A percentile compares a stretch with the other conserved stretches of the same genome.
Conservation (phyloP, 1,140 invertebrate genomes). For the Augochlora pura region DNA sequence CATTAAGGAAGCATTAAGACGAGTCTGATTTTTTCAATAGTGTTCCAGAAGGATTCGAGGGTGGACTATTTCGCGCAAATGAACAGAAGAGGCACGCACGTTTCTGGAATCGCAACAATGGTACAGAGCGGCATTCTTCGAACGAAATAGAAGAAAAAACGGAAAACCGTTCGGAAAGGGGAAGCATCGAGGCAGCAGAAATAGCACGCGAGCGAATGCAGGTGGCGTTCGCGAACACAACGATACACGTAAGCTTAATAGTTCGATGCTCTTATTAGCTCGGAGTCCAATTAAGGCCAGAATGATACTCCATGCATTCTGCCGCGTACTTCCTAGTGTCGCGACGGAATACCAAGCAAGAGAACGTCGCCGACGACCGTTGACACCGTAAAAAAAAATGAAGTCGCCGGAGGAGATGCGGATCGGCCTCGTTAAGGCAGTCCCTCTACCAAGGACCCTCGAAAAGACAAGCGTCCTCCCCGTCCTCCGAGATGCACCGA, state of each 20-base stretch:
- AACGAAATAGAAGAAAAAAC: neutral
- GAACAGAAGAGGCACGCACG: no score
- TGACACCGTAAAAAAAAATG: constrained; percentile 18
- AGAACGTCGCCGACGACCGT: constrained; percentile 9
- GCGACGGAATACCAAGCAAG: constrained; percentile 57
- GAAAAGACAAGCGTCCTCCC: no score
- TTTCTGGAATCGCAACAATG: neutral
- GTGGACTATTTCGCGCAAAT: no score
- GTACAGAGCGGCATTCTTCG: neutral
- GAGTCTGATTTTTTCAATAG: no score
- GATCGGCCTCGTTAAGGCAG: neutral
- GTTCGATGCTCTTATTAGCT: constrained; percentile 54
- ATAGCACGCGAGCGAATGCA: constrained; percentile 26
- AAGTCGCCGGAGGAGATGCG: neutral
- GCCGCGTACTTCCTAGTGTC: constrained; percentile 60
- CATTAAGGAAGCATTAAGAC: no score
- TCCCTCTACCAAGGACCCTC: neutral
- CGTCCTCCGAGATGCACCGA: neutral
- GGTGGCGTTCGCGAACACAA: constrained; percentile 27
- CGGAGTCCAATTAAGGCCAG: constrained; percentile 66
- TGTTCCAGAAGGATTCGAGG: no score
- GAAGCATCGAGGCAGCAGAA: neutral
- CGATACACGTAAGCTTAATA: constrained; percentile 27
- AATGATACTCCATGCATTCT: constrained; percentile 49
- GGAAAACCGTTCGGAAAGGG: neutral